Base-by-base conservation (phyloP, 2,797 vertebrate genomes). In the Diceros bicornis region DNA sequence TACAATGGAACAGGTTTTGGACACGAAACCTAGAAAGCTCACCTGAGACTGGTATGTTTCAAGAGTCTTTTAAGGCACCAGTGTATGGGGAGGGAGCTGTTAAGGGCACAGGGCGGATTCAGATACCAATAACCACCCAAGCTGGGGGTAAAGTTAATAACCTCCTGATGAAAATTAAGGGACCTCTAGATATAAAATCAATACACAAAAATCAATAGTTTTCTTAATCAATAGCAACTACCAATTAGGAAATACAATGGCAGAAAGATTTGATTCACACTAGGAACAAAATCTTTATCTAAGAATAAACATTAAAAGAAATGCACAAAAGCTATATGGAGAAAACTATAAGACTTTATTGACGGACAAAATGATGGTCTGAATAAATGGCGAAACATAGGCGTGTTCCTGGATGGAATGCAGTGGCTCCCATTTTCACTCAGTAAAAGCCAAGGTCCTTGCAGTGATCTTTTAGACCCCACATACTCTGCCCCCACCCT, bases 231-330 rank as follows among this genome's bases (percentile, higher is more conserved):
- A 44, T 57, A 68, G 20, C n/a, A 91, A 66, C 57, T 85, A 44
- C 47, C 16, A 85, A 16, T 85, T 77, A 47, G 21, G 77, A 66
- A 77, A 66, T 74, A 64, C 62, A 74, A 74, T 44, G 13, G 25
- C 41, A 85, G 44, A 74, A 81, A 81, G 37, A 82, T 52, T 84
- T 34, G 27, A 44, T 44, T 92, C 59, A 66, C 11, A 44, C 85
- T 85, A 75, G 71, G 20, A 75, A 92, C 21, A 44, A 81, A 57
- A 79, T 55, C 62, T 64, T 84, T 91, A 55, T 59, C 78, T 85
- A 64, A 75, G 34, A 77, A 37, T 85, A 92, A 93, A 27, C 47
- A 62, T 74, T 20, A 77, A 92, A 92, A 74, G 44, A 93, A 93
- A 86, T 86, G 5, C 7, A 47, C 3, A 77, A 86, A 64, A 77